Percentiles rank a stretch among this genome's conserved stretches.
Conservation (phyloP, 2,888 invertebrate species). For the Aporophyla nigra region DNA sequence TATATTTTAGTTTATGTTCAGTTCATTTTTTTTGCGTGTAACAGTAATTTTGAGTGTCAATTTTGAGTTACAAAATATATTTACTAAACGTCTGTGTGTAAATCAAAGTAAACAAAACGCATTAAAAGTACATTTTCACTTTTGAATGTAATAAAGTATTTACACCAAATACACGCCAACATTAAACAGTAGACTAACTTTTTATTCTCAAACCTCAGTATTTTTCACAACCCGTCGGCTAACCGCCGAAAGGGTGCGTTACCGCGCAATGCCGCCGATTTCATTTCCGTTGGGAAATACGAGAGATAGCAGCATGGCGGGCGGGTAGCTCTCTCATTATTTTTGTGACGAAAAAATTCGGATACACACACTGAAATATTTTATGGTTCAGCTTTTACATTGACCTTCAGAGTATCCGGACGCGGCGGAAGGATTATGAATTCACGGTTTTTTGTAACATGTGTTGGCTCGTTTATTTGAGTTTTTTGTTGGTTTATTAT, state of each 20-base stretch:
- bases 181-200: constrained; percentile 39
- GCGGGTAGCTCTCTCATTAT: constrained; percentile 49
- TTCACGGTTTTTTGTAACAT: constrained; percentile 40
- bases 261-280: constrained; percentile 64
- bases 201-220: constrained; percentile 49
- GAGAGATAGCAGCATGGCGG: constrained; percentile 56
- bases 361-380: constrained; percentile 53
- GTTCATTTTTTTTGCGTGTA: neutral
- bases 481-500: constrained; percentile 12
- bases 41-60: neutral
- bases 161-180: constrained; percentile 12
- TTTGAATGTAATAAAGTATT: neutral
- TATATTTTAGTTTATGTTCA: neutral
- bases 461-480: constrained; percentile 22
- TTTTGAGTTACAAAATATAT: neutral
- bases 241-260: constrained; percentile 62
- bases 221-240: constrained; percentile 54
- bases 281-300: constrained; percentile 71
- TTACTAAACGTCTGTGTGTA: neutral
- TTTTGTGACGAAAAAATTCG: constrained; percentile 59
- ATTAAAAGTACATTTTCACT: neutral
- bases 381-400: constrained; percentile 45
- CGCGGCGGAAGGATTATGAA: constrained; percentile 54
- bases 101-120: neutral
- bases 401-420: constrained; percentile 57